Evolutionary conservation across 2,888 invertebrate species (phyloP), one percentile per base, ranked within the genome.

Genomic region (Lagria hirta): DNA sequence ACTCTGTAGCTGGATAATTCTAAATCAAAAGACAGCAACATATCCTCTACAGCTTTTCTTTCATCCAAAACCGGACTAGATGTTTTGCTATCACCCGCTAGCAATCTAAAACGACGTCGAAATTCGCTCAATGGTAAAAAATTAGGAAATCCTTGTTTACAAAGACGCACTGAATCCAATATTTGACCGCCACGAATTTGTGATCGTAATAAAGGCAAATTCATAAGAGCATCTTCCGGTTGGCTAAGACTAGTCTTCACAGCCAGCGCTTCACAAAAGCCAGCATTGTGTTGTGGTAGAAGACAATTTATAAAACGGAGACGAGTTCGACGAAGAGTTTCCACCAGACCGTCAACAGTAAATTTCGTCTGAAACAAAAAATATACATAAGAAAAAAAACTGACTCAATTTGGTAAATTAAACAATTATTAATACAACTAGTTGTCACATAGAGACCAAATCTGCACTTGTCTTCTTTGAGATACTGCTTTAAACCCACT

Each of bases 141-240:
- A 66, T 92, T 92, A 0, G 97, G 96, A 72, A 88, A 97, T 13
- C 96, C 96, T 71, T 93, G 88, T 64, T 95, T 91, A 76, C 92
- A 87, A 45, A 96, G 75, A 12, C 96, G 79, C 1, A 93, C 85
- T 1, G 92, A 86, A 58, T 95, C 92, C 52, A 96, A 75, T 35
- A 95, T 80, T 76, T 95, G 93, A 56, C 87, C 85, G 14, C 95
- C 94, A 55, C 95, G 83, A 62, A 96, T 79, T 89, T 91, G 91
- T 49, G 89, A 90, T 55, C 94, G 75, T 28, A 95, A 72, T 43
- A 95, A 77, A 38, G 95, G 93, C 52, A 95, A 83, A 69, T 94
- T 93, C 51, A 95, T 80, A 22, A 66, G 32, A 33, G 73, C 63
- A 53, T 69, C 73, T 51, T 75, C 76, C 47, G 73, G 70, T 41